Evolutionary conservation across 2,797 vertebrate species (phyloP).

Genomic region (Myotis pilosus): DNA sequence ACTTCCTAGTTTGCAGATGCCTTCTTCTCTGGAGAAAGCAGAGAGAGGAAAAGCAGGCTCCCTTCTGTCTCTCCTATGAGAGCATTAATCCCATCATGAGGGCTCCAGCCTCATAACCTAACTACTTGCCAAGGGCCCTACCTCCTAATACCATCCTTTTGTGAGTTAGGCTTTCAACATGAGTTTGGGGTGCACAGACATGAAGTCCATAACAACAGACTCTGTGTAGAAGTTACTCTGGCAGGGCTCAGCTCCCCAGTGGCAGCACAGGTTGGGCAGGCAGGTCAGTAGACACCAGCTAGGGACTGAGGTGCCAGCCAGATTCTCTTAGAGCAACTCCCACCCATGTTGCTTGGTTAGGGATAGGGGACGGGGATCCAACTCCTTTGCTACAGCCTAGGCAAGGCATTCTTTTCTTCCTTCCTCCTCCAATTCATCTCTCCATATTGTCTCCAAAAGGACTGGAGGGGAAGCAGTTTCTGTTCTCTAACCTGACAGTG

Average conservation of each 20-base stretch:
- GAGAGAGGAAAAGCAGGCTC: neutral
- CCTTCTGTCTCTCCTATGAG: neutral
- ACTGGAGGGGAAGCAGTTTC: neutral
- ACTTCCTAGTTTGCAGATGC: neutral
- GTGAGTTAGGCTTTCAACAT: neutral
- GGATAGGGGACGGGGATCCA: neutral
- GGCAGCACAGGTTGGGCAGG: neutral
- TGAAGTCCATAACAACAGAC: neutral
- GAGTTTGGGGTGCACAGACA: neutral
- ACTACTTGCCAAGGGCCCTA: neutral
- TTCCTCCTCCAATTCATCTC: neutral
- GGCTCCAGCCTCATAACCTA: neutral
- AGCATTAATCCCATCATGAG: neutral
- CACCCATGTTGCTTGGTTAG: neutral
- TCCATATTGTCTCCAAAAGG: neutral
- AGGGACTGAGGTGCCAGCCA: neutral
- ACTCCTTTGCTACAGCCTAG: neutral
- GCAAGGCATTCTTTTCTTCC: neutral
- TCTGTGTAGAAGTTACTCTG: neutral
- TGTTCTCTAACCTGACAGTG: neutral
- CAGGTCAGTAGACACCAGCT: neutral
- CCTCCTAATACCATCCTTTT: neutral
- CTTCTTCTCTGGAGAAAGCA: neutral
- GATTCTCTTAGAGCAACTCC: neutral
- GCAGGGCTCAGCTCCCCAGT: neutral